phyloP scores from a whole-genome alignment of 2,888 invertebrate genomes.

The Agriotes lineatus region DNA sequence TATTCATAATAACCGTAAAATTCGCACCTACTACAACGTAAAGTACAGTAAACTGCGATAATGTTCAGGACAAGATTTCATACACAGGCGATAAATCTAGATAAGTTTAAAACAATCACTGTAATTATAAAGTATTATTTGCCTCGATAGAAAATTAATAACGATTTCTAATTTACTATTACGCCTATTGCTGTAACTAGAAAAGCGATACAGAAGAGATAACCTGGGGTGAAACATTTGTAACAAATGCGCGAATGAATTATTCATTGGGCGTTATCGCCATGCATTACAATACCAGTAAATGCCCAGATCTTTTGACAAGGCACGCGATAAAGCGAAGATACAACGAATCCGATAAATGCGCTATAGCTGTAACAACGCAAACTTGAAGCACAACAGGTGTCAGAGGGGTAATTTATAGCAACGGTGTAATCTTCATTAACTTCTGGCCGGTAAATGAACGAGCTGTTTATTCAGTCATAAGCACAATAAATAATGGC shows the following conservation, averaged over 20 bases:
- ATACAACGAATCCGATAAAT: constrained; percentile 42
- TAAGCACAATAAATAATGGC: constrained; percentile 51
- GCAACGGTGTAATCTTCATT: constrained; percentile 54
- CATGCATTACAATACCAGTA: constrained; percentile 47
- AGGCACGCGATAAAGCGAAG: constrained; percentile 46
- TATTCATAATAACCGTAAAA: too few species aligned
- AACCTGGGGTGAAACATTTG: constrained; percentile 50
- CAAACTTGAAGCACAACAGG: constrained; percentile 50
- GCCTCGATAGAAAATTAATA: constrained; percentile 34
- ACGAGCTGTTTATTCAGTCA: constrained; percentile 51
- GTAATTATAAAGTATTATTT: constrained; percentile 41
- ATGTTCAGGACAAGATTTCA: constrained; percentile 6
- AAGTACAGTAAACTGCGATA: neutral
- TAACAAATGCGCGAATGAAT: constrained; percentile 52
- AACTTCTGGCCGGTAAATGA: constrained; percentile 52
- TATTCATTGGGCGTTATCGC: constrained; percentile 49
- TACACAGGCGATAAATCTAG: constrained; percentile 2
- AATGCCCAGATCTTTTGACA: constrained; percentile 46
- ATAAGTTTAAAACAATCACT: constrained; percentile 40
- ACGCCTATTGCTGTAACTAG: constrained; percentile 9
- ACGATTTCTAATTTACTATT: constrained; percentile 33
- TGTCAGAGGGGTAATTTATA: constrained; percentile 53
- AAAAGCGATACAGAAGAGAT: constrained; percentile 34
- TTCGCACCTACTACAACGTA: neutral
- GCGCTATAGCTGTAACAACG: constrained; percentile 27